Conservation (phyloP, 2,888 invertebrate genomes). For the Leptarthrus brevirostris region DNA sequence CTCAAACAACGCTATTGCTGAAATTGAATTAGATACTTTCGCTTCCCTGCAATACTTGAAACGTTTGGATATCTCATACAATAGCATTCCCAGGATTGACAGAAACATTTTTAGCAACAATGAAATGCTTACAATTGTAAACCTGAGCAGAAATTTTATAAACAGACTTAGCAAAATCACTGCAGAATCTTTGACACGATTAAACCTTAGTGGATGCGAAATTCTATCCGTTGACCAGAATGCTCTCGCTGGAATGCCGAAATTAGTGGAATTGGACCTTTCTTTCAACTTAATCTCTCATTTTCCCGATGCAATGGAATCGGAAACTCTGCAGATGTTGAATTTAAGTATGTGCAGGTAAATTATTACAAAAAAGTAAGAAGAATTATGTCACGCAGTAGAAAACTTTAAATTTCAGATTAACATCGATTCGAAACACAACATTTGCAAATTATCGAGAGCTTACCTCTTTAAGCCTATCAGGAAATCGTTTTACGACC, state of each 20-base stretch:
- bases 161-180: constrained; percentile 71
- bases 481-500: constrained; percentile 77
- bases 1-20: constrained; percentile 75
- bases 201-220: constrained; percentile 77
- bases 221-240: constrained; percentile 71
- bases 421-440: constrained; percentile 72
- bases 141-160: constrained; percentile 76
- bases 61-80: constrained; percentile 76
- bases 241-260: constrained; percentile 72
- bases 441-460: constrained; percentile 74
- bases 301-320: constrained; percentile 73
- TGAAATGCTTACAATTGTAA: constrained; percentile 71
- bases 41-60: constrained; percentile 71
- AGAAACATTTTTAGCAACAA: constrained; percentile 73
- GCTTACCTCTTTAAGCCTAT: constrained; percentile 73
- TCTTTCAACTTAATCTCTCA: constrained; percentile 75
- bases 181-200: constrained; percentile 70
- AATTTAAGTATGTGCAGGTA: constrained; percentile 68
- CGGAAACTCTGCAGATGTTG: constrained; percentile 72
- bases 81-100: constrained; percentile 73
- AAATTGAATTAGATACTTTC: constrained; percentile 73
- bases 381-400: constrained; percentile 5
- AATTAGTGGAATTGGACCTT: constrained; percentile 72
- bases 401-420: constrained; percentile 69
- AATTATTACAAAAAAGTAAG: constrained; percentile 37